Evolutionary conservation across 1,140 invertebrate species (phyloP), one percentile per base, ranked within the genome.

Genomic region (Branchinecta lynchi): DNA sequence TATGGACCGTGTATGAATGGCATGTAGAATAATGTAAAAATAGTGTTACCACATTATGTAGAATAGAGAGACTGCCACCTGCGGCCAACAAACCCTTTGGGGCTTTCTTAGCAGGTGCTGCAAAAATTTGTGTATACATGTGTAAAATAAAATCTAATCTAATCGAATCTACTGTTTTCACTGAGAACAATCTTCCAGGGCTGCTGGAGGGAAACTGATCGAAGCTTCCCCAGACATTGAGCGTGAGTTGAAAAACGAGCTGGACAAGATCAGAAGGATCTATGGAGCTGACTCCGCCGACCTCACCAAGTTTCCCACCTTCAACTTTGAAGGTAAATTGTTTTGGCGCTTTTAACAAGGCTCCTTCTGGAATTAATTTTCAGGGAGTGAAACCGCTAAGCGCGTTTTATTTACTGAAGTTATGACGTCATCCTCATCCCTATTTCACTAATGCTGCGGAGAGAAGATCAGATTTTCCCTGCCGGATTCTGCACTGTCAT

Each of bases 251-350:
- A 84, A 88, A 75, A 79, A 84, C 66, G 89, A 93, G 77, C 75
- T 95, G 70, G 88, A 89, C 9, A 90, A 90, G 78, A 80, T 94
- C 69, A 82, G 86, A 32, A 86, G 84, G 74, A 85, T 87, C 71
- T 95, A 81, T 79, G 89, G 89, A 66, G 85, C 81, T 65, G 74
- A 81, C 66, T 88, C 87, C 69, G 82, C 83, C 43, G 90, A 96
- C 76, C 90, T 95, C 86, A 88, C 87, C 8, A 83, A 92, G 77
- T 95, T 96, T 78, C 93, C 93, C 9, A 78, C 82, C 15, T 89
- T 94, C 75, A 87, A 86, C 75, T 96, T 93, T 74, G 79, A 82
- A 70, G 88, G 79, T 72, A 72, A 70, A 45, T n/a, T 65, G 17
- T n/a, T n/a, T 46, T 46, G 74, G 15, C 15, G 17, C 32, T 67